Evolutionary conservation across 2,888 invertebrate genomes (phyloP), one percentile per base, ranked within the genome.

Genomic region (Acanthosoma haemorrhoidale): DNA sequence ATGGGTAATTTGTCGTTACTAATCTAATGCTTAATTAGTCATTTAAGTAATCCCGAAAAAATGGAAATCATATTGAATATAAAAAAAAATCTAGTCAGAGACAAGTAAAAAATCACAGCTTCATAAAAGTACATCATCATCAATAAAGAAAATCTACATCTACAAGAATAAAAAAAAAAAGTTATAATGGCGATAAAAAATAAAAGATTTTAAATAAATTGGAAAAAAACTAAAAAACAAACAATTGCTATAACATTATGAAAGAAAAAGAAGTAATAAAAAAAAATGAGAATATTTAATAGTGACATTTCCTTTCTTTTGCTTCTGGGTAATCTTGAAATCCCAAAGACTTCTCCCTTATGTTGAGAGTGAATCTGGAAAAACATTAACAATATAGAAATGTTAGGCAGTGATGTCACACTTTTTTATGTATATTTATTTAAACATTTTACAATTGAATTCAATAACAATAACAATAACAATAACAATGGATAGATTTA

Each of bases 91-190:
- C n/a, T 21, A 61, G 36, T 61, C 61, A 21, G 36, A 61, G 36
- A 36, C 21, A 36, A 61, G 21, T 21, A n/a, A n/a, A 61, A 36
- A 61, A 61, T 61, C 61, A 61, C 61, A 61, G 61, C 16, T 36
- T 21, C 21, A n/a, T 32, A 34, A 61, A 61, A 61, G 36, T 61
- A 61, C 32, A 59, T 18, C 36, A 32, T 16, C 11, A 25, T 41
- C 5, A 9, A n/a, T 4, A 41, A 41, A 36, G 36, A 36, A 36
- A 36, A 36, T 6, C 36, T 41, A 41, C 16, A 41, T 15, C 13
- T 15, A 15, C 13, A 41, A 13, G 5, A 13, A 5, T 41, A 13
- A 41, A 41, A 16, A 41, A 5, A 41, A 41, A 4, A 41, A 15
- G n/a, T n/a, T n/a, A n/a, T n/a, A n/a, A n/a, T n/a, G n/a, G n/a